phyloP scores from a whole-genome alignment of 2,113 vertebrate species.

The Sula dactylatra region DNA sequence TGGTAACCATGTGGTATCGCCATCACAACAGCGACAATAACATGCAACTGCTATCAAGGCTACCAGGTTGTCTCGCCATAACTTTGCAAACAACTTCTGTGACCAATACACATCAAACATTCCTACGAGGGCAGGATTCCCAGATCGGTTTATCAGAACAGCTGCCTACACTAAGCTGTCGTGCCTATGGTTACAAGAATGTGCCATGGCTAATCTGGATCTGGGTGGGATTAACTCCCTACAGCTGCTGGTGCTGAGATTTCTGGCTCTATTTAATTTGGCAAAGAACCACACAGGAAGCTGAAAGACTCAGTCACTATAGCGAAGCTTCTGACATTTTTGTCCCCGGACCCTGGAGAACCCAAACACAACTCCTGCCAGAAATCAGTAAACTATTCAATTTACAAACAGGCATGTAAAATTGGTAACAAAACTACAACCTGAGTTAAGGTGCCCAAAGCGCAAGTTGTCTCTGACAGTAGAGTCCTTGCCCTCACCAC shows the following conservation, averaged over 20 bases:
- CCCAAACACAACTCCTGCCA: background rate
- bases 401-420: background rate
- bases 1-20: background rate
- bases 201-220: slow-evolving; percentile 51
- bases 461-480: background rate
- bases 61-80: background rate
- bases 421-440: too few relatives aligned
- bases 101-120: slow-evolving; percentile 23
- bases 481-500: background rate
- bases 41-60: background rate
- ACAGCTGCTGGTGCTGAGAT: slow-evolving; percentile 41
- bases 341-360: background rate
- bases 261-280: slow-evolving; percentile 52
- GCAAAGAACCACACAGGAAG: background rate
- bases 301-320: background rate
- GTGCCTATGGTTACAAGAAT: slow-evolving; percentile 16
- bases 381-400: background rate
- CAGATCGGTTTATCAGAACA: slow-evolving; percentile 40
- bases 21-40: background rate
- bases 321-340: slow-evolving; percentile 23
- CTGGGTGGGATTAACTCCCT: slow-evolving; percentile 43
- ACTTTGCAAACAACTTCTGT: slow-evolving; percentile 10
- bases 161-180: slow-evolving; percentile 5
- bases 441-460: background rate
- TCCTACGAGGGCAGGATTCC: slow-evolving; percentile 9